These are phyloP conservation scores for Andrena marginata DNA, from an alignment of 2,888 invertebrate genomes.

Conservation along the genomic window DNA sequence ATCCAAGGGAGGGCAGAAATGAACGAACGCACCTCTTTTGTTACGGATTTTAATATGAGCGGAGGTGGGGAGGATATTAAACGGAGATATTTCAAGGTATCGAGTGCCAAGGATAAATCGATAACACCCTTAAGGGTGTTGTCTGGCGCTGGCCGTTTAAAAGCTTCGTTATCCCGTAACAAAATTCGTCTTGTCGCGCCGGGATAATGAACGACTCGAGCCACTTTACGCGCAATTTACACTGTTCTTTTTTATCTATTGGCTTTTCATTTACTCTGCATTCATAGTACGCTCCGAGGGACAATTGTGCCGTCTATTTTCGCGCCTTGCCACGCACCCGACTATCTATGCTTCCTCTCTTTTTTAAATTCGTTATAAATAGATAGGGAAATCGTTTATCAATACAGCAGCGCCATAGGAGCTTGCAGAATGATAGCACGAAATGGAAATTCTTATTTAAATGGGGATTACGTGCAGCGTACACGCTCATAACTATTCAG, in stretches of 20 bases:
- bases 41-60: constrained; percentile 10
- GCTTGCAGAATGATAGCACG: too few relatives aligned
- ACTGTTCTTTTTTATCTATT: constrained; percentile 6
- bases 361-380: constrained; percentile 3
- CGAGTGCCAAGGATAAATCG: constrained; percentile 23
- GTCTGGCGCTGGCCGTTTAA: constrained; percentile 12
- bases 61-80: not conserved
- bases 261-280: not conserved
- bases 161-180: constrained; percentile 43
- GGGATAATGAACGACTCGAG: constrained; percentile 7
- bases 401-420: not conserved
- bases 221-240: constrained; percentile 5
- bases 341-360: not conserved
- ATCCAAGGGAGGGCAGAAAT: not conserved
- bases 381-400: not conserved
- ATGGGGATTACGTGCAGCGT: not conserved
- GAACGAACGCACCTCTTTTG: not conserved
- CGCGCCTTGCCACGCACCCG: constrained; percentile 12
- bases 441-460: not conserved
- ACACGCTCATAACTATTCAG: not conserved
- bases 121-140: constrained; percentile 17
- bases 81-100: constrained; percentile 18
- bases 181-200: constrained; percentile 11
- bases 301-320: constrained; percentile 44
- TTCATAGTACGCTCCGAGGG: constrained; percentile 15